A percentile compares a stretch with the other conserved stretches of the same genome.
Evolutionary conservation across 2,888 invertebrate species (phyloP).

Genomic region (Drosophila rubida): DNA sequence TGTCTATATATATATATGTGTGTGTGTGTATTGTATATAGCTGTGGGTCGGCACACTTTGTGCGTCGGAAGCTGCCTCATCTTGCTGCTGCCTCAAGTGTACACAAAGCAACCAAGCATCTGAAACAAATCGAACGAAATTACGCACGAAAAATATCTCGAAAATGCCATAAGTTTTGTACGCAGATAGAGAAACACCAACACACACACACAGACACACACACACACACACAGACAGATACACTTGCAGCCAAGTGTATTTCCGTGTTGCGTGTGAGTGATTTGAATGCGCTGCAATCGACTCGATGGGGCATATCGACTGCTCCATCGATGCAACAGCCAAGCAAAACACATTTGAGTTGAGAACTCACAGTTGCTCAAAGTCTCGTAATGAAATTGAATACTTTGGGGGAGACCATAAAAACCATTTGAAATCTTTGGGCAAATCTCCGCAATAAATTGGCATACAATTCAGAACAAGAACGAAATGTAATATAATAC

Average conservation of each 20-base stretch:
- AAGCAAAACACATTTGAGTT: no score
- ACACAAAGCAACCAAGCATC: constrained; percentile 42
- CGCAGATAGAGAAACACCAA: constrained; percentile 34
- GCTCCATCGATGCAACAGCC: constrained; percentile 23
- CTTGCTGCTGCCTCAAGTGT: constrained; percentile 81
- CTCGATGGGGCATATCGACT: constrained; percentile 49
- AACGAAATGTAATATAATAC: no score
- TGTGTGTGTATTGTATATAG: constrained; percentile 4
- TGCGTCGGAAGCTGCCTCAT: constrained; percentile 56
- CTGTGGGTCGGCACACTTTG: constrained; percentile 49
- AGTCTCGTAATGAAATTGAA: no score
- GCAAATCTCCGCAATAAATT: no score
- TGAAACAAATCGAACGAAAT: constrained; percentile 69
- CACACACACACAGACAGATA: constrained; percentile 6
- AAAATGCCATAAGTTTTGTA: constrained; percentile 79
- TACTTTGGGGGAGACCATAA: no score
- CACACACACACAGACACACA: constrained; percentile 22
- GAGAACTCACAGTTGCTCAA: no score
- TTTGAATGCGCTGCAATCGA: constrained; percentile 46
- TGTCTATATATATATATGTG: constrained; percentile 11
- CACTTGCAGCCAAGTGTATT: constrained; percentile 50
- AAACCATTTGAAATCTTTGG: no score
- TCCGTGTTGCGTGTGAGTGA: constrained; percentile 51
- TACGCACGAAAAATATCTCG: constrained; percentile 80
- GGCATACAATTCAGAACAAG: no score